phyloP scores from a whole-genome alignment of 2,113 vertebrate species.

The Chionis minor region DNA sequence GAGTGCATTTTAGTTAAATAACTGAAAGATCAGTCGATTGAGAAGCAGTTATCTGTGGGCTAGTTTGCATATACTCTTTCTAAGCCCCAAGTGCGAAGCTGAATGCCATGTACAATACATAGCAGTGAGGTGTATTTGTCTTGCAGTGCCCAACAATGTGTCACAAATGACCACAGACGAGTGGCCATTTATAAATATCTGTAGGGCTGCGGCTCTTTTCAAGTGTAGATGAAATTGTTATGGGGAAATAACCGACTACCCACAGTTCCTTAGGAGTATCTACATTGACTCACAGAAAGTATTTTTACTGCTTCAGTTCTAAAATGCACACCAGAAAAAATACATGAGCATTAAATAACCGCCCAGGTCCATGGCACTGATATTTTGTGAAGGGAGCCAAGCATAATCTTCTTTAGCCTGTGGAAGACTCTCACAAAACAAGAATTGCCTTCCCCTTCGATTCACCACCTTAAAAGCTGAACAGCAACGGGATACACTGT shows the following conservation, averaged over 20 bases:
- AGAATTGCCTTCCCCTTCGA: background rate
- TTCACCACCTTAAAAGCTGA: background rate
- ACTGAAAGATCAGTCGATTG: background rate
- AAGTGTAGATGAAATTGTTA: background rate
- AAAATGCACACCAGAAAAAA: background rate
- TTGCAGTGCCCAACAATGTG: background rate
- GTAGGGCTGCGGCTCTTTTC: background rate
- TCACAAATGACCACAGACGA: background rate
- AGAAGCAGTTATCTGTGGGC: background rate
- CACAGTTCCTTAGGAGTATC: background rate
- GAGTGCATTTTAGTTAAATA: background rate
- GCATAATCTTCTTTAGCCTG: background rate
- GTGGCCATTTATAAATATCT: background rate
- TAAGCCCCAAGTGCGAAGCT: background rate
- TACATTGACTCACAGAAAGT: background rate
- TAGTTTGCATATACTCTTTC: background rate
- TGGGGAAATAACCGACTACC: background rate
- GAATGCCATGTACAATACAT: background rate
- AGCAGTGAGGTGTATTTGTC: background rate
- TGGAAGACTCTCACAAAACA: background rate
- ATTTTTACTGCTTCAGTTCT: background rate
- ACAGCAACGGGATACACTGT: background rate
- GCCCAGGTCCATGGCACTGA: background rate
- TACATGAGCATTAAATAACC: background rate
- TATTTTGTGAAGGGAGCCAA: background rate